A percentile compares a stretch with the other conserved stretches of the same genome.
Conservation (phyloP, 2,888 invertebrate species). For the Drosophila aldrichi region DNA sequence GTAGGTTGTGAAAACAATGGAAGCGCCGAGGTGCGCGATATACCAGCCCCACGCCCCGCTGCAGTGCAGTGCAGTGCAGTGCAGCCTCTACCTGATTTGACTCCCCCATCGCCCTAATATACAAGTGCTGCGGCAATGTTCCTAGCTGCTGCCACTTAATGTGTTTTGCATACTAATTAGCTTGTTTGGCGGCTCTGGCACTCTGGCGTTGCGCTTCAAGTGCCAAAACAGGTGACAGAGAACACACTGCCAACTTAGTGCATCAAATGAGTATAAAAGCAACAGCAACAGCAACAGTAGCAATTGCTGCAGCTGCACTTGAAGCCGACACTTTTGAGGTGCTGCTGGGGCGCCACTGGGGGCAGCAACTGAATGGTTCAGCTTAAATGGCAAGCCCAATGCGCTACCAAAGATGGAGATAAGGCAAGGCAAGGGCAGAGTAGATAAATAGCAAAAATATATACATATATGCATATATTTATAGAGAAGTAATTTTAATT, state of each 20-base stretch:
- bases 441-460: neutral
- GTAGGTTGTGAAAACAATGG: constrained; percentile 69
- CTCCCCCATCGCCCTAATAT: constrained; percentile 8
- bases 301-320: constrained; percentile 54
- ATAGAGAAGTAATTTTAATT: too few species aligned
- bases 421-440: neutral
- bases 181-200: constrained; percentile 72
- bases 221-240: constrained; percentile 71
- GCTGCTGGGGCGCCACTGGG: constrained; percentile 23
- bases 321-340: constrained; percentile 61
- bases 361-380: constrained; percentile 11
- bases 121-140: constrained; percentile 67
- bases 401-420: constrained; percentile 24
- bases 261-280: constrained; percentile 50
- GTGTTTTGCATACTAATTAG: constrained; percentile 78
- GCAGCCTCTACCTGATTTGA: constrained; percentile 4
- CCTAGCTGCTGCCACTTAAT: constrained; percentile 72
- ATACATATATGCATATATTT: neutral
- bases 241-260: constrained; percentile 54
- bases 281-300: constrained; percentile 26
- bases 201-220: constrained; percentile 52
- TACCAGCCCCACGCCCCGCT: neutral
- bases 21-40: constrained; percentile 18
- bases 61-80: too few species aligned
- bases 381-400: constrained; percentile 14